Percentiles rank a stretch among this genome's conserved stretches.
These are phyloP conservation scores for Operophtera brumata DNA, from an alignment of 2,888 invertebrate species.

Conservation along the genomic window DNA sequence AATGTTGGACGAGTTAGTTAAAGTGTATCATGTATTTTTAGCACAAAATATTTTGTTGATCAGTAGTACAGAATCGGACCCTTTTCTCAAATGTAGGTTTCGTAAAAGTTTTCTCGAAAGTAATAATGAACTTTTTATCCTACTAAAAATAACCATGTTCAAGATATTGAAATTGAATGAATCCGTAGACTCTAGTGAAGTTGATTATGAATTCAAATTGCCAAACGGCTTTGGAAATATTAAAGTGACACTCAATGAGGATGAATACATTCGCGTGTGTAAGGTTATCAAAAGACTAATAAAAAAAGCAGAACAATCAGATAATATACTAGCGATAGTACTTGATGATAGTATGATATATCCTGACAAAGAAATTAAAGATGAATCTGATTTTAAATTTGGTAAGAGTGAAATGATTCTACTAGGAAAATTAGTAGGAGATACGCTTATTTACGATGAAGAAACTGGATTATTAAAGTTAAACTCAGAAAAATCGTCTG, in stretches of 20 bases:
- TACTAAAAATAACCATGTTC: conserved; percentile 7
- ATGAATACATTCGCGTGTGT: not conserved
- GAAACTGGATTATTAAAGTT: conserved; percentile 7
- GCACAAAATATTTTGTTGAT: conserved; percentile 4
- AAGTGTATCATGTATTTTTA: conserved; percentile 12
- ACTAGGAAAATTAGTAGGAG: conserved; percentile 3
- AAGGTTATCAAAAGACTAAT: not conserved
- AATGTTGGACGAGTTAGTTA: conserved; percentile 7
- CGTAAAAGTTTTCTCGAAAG: conserved; percentile 12
- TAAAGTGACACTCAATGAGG: not conserved
- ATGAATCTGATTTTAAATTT: not conserved
- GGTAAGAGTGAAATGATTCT: not conserved
- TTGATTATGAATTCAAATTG: conserved; percentile 1
- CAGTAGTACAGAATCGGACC: not conserved
- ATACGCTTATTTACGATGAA: conserved; percentile 3
- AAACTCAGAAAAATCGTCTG: not conserved
- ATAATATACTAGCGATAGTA: not conserved
- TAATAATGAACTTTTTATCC: conserved; percentile 7
- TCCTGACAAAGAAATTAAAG: not conserved
- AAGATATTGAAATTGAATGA: not conserved
- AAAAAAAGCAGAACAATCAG: not conserved
- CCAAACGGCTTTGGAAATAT: conserved; percentile 11
- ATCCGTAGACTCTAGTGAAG: not conserved
- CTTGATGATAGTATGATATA: conserved; percentile 2
- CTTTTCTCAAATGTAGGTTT: conserved; percentile 1